Percentiles rank a stretch among this genome's conserved stretches.
These are phyloP conservation scores for Coreoperca whiteheadi DNA, from an alignment of 2,113 vertebrate genomes.

Conservation along the genomic window DNA sequence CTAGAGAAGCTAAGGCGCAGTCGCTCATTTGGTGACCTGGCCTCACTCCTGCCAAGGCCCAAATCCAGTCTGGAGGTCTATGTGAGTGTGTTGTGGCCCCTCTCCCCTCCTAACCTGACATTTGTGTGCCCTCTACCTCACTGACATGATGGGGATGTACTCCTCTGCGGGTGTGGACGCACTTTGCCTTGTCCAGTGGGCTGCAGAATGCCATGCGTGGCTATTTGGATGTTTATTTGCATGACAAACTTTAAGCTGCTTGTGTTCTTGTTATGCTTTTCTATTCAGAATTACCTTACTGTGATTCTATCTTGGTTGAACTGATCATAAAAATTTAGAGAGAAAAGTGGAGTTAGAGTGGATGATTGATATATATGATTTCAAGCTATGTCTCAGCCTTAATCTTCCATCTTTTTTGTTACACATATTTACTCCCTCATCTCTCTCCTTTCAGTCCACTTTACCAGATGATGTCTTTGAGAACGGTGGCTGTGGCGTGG, in stretches of 20 bases:
- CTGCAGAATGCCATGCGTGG: constrained; percentile 38
- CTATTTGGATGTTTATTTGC: constrained; percentile 55
- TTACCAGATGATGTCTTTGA: constrained; percentile 93
- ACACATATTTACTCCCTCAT: constrained; percentile 18
- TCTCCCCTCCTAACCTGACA: constrained; percentile 40
- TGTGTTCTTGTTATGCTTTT: constrained; percentile 5
- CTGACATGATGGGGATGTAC: constrained; percentile 8
- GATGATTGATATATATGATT: too few species aligned
- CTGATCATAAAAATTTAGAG: background rate
- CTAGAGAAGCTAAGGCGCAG: constrained; percentile 95
- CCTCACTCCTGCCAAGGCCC: constrained; percentile 92
- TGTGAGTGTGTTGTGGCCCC: constrained; percentile 89
- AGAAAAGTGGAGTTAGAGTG: background rate
- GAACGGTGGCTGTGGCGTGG: constrained; percentile 82
- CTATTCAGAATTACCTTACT: background rate
- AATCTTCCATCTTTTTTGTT: background rate
- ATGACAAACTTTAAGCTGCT: constrained; percentile 38
- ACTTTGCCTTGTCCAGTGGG: constrained; percentile 25
- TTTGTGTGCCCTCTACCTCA: constrained; percentile 49
- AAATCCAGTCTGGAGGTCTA: constrained; percentile 93
- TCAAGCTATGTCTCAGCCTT: background rate
- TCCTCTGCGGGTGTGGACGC: constrained; percentile 39
- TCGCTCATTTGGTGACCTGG: constrained; percentile 95
- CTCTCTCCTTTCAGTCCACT: constrained; percentile 85
- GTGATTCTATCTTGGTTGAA: constrained; percentile 17